Evolutionary conservation across 2,888 invertebrate species (phyloP).

Genomic region (Cryptus armator): DNA sequence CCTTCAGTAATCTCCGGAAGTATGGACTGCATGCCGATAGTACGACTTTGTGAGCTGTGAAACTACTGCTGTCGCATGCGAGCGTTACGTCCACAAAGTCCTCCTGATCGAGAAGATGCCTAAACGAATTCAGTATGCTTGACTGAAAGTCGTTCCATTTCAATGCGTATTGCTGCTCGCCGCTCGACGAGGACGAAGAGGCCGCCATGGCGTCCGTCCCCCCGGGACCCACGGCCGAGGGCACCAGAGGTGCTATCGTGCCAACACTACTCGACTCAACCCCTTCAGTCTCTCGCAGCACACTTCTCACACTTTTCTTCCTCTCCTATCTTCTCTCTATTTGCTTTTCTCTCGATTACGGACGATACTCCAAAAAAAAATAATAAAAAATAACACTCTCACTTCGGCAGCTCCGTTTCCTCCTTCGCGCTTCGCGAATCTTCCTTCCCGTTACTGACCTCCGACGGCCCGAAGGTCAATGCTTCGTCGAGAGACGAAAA

Average conservation of each 20-base stretch:
- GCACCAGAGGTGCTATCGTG: conserved; percentile 85
- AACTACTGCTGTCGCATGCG: conserved; percentile 95
- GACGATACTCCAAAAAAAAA: background rate
- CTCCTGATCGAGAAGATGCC: conserved; percentile 95
- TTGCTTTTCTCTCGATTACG: background rate
- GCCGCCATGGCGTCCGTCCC: conserved; percentile 85
- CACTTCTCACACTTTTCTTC: conserved; percentile 45
- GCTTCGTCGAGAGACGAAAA: conserved; percentile 34
- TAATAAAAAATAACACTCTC: conserved; percentile 50
- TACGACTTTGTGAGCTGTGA: conserved; percentile 96
- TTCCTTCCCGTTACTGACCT: conserved; percentile 47
- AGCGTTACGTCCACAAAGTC: conserved; percentile 97
- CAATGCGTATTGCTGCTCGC: conserved; percentile 96
- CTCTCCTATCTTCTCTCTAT: background rate
- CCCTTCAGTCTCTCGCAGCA: conserved; percentile 54
- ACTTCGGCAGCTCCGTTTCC: conserved; percentile 27
- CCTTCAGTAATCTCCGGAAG: conserved; percentile 94
- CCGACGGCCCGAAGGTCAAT: conserved; percentile 33
- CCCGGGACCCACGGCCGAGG: conserved; percentile 85
- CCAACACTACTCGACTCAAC: conserved; percentile 74
- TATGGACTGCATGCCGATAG: conserved; percentile 97
- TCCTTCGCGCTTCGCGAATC: conserved; percentile 33
- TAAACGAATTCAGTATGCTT: conserved; percentile 95
- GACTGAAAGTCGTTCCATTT: conserved; percentile 98
- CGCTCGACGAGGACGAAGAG: conserved; percentile 83